Conservation (phyloP, 2,797 vertebrate genomes). For the Phrynocephalus guinanensis region DNA sequence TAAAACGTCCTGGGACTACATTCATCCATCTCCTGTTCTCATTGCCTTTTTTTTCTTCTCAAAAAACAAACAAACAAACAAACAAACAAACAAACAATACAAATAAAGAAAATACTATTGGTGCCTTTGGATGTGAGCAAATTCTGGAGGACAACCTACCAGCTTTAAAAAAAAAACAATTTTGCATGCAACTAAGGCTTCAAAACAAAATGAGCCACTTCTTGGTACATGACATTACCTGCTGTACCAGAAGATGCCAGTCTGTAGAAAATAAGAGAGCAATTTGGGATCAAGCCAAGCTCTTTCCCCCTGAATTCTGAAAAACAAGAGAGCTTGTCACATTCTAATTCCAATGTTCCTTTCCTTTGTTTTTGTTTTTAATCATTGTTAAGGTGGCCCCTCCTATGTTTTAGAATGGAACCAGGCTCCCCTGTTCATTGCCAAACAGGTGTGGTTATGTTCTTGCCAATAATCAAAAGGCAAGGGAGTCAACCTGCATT, state of each 20-base stretch:
- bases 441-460: slow-evolving; percentile 70
- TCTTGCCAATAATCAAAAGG: slow-evolving; percentile 68
- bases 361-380: slow-evolving; percentile 51
- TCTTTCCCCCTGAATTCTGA: slow-evolving; percentile 57
- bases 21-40: not conserved
- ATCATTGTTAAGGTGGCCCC: slow-evolving; percentile 54
- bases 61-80: not conserved
- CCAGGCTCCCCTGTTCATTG: slow-evolving; percentile 49
- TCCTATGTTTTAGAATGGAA: slow-evolving; percentile 66
- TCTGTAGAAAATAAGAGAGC: slow-evolving; percentile 48
- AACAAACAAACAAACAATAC: not conserved
- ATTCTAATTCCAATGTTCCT: slow-evolving; percentile 58
- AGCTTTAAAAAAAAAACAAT: slow-evolving; percentile 1
- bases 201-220: slow-evolving; percentile 41
- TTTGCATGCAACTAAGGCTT: slow-evolving; percentile 53
- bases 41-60: not conserved
- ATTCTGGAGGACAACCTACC: not conserved
- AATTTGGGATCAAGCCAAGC: slow-evolving; percentile 53
- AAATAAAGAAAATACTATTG: not conserved
- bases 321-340: slow-evolving; percentile 61
- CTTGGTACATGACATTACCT: slow-evolving; percentile 55
- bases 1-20: not conserved
- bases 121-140: not conserved
- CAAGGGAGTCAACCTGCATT: slow-evolving; percentile 67
- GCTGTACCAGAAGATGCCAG: slow-evolving; percentile 47